Conservation (phyloP, 2,797 vertebrate species). For the Micrastur ruficollis region DNA sequence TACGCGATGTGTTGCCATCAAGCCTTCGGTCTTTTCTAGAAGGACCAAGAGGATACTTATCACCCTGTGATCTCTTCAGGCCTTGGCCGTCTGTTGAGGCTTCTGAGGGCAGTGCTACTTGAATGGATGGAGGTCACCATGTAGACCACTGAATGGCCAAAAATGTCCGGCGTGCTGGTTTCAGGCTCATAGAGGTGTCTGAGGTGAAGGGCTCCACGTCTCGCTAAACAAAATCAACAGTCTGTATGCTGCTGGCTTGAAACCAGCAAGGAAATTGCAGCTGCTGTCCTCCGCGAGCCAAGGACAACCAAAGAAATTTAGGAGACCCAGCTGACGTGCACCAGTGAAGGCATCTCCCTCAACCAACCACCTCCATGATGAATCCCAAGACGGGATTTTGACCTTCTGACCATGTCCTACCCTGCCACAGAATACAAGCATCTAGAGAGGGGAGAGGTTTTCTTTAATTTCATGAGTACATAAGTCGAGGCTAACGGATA, state of each 20-base stretch:
- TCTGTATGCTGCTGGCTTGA: neutral
- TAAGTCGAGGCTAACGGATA: neutral
- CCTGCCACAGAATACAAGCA: neutral
- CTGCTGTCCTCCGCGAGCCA: neutral
- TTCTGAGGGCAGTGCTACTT: neutral
- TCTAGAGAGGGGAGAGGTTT: neutral
- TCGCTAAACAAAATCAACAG: neutral
- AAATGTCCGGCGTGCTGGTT: neutral
- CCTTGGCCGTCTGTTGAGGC: neutral
- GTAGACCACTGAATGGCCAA: neutral
- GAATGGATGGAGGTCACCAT: neutral
- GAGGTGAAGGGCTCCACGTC: neutral
- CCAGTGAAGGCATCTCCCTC: neutral
- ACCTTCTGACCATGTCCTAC: neutral
- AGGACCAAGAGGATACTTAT: neutral
- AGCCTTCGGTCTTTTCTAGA: neutral
- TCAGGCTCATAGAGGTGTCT: neutral
- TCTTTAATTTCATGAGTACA: neutral
- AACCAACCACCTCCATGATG: neutral
- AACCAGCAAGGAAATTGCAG: constrained; percentile 22
- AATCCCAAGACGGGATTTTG: neutral
- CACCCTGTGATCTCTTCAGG: neutral
- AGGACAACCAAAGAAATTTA: constrained; percentile 14
- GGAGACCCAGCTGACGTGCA: neutral
- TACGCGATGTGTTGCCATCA: fast-evolving